These are phyloP conservation scores for Tribolium freemani DNA, from an alignment of 2,888 invertebrate genomes.

Conservation along the genomic window DNA sequence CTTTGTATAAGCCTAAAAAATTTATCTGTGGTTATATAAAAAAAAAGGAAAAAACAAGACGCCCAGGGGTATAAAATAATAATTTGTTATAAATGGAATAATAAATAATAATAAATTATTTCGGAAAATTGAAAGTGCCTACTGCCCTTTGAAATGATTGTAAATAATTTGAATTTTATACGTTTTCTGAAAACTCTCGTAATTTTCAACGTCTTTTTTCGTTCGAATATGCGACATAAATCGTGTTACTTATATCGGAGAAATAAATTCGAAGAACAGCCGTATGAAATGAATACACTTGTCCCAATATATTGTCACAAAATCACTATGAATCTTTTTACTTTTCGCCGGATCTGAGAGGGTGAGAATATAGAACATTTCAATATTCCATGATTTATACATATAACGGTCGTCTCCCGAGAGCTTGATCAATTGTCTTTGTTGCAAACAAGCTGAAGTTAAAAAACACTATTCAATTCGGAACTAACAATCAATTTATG, in stretches of 20 bases:
- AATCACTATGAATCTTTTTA: conserved; percentile 30
- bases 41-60: too few relatives aligned
- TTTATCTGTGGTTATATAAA: too few relatives aligned
- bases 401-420: conserved; percentile 12
- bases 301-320: conserved; percentile 30
- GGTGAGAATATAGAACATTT: conserved; percentile 31
- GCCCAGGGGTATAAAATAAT: too few relatives aligned
- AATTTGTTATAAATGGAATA: too few relatives aligned
- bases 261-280: conserved; percentile 24
- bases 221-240: background rate
- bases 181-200: background rate
- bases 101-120: too few relatives aligned
- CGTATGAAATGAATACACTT: conserved; percentile 30
- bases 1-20: too few relatives aligned
- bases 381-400: conserved; percentile 28
- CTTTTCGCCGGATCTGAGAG: background rate
- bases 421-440: conserved; percentile 4
- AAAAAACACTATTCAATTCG: background rate
- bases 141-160: too few relatives aligned
- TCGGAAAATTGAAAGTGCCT: too few relatives aligned
- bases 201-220: background rate
- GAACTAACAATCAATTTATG: background rate
- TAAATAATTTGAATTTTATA: background rate
- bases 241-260: background rate
- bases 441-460: background rate